Conservation (phyloP, 2,888 invertebrate genomes). For the Tuta absoluta region DNA sequence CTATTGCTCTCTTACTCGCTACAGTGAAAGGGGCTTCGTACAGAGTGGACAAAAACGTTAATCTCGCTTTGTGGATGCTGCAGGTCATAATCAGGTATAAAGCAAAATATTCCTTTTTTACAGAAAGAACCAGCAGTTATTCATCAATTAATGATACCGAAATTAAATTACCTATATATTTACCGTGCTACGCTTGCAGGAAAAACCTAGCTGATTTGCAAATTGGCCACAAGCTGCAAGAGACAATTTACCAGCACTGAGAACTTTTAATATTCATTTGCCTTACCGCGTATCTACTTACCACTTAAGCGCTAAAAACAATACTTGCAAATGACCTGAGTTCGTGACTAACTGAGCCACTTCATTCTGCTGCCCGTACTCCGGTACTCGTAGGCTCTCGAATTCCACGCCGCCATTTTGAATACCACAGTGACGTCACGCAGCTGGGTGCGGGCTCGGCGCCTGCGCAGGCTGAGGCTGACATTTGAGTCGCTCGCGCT, state of each 20-base stretch:
- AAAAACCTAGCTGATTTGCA: neutral
- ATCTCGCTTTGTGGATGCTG: neutral
- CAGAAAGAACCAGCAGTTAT: neutral
- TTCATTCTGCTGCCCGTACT: slow-evolving; percentile 31
- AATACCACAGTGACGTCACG: slow-evolving; percentile 78
- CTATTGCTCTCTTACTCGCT: slow-evolving; percentile 39
- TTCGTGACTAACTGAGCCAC: slow-evolving; percentile 23
- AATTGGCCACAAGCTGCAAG: neutral
- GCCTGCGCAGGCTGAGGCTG: slow-evolving; percentile 59
- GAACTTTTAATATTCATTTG: slow-evolving; percentile 14
- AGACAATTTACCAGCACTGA: neutral
- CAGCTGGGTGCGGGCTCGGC: slow-evolving; percentile 71
- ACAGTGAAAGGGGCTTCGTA: slow-evolving; percentile 57
- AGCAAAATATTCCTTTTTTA: no score
- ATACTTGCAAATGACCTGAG: slow-evolving; percentile 2
- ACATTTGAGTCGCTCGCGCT: slow-evolving; percentile 71
- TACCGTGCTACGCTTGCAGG: neutral
- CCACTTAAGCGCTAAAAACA: slow-evolving; percentile 6
- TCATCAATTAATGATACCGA: slow-evolving; percentile 5
- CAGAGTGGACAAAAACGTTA: slow-evolving; percentile 38
- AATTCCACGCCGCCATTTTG: slow-evolving; percentile 79
- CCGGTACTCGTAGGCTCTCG: slow-evolving; percentile 66
- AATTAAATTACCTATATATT: neutral
- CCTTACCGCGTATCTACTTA: slow-evolving; percentile 14
- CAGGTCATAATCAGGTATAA: neutral